Evolutionary conservation across 37 sponge, comb jelly and placozoan genomes (phyloP).

Genomic region (Dysidea cf. avara): DNA sequence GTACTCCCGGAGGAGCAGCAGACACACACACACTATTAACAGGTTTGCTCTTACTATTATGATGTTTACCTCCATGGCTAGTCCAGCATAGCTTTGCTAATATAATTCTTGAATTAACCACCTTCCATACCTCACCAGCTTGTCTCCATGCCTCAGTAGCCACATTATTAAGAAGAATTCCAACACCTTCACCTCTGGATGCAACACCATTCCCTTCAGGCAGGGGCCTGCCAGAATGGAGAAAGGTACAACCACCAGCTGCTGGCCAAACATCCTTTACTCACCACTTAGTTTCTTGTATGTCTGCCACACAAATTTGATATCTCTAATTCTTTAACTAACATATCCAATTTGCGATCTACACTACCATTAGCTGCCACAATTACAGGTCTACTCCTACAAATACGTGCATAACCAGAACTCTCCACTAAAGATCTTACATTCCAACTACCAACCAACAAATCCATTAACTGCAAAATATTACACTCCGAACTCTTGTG

Average conservation of each 20-base stretch:
- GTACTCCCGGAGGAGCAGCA: slow-evolving; percentile 27
- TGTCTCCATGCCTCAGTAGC: slow-evolving; percentile 43
- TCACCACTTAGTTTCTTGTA: slow-evolving; percentile 39
- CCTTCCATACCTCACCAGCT: slow-evolving; percentile 46
- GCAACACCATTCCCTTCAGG: slow-evolving; percentile 18
- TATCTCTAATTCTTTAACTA: slow-evolving; percentile 32
- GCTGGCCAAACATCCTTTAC: slow-evolving; percentile 38
- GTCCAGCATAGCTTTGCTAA: slow-evolving; percentile 27
- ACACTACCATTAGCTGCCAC: too few species aligned
- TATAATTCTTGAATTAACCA: slow-evolving; percentile 37
- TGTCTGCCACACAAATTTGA: slow-evolving; percentile 14
- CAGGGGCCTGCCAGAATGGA: slow-evolving; percentile 40
- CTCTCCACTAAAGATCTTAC: too few species aligned
- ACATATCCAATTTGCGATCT: slow-evolving; percentile 32
- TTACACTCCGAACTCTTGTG: too few species aligned
- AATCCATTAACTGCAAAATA: too few species aligned
- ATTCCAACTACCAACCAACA: too few species aligned
- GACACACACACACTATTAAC: slow-evolving; percentile 35
- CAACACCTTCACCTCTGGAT: slow-evolving; percentile 30
- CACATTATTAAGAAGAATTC: slow-evolving; percentile 10
- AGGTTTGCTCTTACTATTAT: too few species aligned
- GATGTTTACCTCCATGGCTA: too few species aligned
- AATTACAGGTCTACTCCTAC: too few species aligned
- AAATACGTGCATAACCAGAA: too few species aligned
- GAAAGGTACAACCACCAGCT: slow-evolving; percentile 7